Conservation (phyloP, 2,113 vertebrate species). For the Eclectus roratus region DNA sequence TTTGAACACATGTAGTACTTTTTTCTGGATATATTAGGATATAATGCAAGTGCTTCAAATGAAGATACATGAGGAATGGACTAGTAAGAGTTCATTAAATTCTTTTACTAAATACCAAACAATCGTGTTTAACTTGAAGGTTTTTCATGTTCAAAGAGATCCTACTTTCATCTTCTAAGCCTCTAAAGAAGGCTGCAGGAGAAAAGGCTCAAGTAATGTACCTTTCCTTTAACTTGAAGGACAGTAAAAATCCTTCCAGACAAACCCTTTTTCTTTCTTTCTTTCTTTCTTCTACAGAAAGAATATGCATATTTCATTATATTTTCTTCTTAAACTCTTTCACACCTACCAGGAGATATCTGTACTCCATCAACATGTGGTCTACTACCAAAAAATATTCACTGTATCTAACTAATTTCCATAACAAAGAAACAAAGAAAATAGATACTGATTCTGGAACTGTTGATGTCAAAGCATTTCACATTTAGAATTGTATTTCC, state of each 20-base stretch:
- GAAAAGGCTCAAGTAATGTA: not conserved
- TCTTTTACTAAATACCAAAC: not conserved
- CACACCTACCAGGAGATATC: not conserved
- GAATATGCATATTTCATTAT: not conserved
- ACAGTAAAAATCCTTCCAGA: not conserved
- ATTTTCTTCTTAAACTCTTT: not conserved
- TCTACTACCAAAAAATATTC: not conserved
- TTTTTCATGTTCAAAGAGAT: not conserved
- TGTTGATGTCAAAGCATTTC: not conserved
- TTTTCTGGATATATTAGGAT: not conserved
- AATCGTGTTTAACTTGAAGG: not conserved
- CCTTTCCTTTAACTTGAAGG: not conserved
- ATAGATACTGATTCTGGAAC: not conserved
- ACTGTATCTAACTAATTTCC: not conserved
- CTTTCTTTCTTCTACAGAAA: not conserved
- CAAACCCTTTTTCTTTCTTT: not conserved
- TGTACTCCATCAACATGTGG: not conserved
- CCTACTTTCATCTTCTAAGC: constrained; percentile 21
- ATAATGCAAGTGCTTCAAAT: not conserved
- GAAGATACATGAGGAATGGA: not conserved
- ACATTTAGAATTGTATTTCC: not conserved
- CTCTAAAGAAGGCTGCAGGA: not conserved
- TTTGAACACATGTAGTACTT: not conserved
- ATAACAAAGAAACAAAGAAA: not conserved
- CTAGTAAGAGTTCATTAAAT: not conserved